Percentiles rank a stretch among this genome's conserved stretches.
Evolutionary conservation across 2,113 vertebrate genomes (phyloP).

Genomic region (Coturnix japonica): DNA sequence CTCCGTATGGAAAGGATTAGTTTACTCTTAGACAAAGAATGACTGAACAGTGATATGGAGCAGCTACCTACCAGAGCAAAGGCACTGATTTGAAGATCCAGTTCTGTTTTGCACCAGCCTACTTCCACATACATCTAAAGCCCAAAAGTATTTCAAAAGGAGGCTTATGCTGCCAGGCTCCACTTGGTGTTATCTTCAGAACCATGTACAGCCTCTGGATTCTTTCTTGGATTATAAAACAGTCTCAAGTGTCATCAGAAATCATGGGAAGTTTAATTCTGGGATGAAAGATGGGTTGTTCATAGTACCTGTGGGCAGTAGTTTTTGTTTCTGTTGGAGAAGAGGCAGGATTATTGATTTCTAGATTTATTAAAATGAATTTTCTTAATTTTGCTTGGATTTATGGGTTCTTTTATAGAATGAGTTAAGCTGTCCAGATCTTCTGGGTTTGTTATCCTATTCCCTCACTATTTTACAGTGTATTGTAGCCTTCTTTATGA

Average conservation of each 20-base stretch:
- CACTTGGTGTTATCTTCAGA: not conserved
- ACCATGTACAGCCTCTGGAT: not conserved
- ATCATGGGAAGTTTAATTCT: not conserved
- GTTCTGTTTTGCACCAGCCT: not conserved
- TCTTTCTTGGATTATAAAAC: fast-evolving
- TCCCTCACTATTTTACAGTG: not conserved
- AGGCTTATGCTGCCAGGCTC: not conserved
- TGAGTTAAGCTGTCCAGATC: not conserved
- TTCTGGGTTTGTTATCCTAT: not conserved
- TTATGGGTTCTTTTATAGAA: not conserved
- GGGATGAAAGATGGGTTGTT: not conserved
- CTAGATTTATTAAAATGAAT: not conserved
- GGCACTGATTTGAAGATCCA: not conserved
- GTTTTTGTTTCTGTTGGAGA: not conserved
- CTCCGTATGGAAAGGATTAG: not conserved
- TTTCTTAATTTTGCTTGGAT: not conserved
- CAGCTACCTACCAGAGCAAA: not conserved
- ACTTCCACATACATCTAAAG: not conserved
- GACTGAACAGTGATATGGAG: not conserved
- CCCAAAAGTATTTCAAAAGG: not conserved
- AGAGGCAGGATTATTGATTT: not conserved
- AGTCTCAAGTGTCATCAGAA: not conserved
- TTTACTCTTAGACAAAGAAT: not conserved
- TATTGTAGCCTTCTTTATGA: not conserved
- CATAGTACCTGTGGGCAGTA: not conserved